A percentile compares a stretch with the other conserved stretches of the same genome.
These are phyloP conservation scores for Propsilocerus akamusi DNA, from an alignment of 1,140 invertebrate species.

Conservation along the genomic window DNA sequence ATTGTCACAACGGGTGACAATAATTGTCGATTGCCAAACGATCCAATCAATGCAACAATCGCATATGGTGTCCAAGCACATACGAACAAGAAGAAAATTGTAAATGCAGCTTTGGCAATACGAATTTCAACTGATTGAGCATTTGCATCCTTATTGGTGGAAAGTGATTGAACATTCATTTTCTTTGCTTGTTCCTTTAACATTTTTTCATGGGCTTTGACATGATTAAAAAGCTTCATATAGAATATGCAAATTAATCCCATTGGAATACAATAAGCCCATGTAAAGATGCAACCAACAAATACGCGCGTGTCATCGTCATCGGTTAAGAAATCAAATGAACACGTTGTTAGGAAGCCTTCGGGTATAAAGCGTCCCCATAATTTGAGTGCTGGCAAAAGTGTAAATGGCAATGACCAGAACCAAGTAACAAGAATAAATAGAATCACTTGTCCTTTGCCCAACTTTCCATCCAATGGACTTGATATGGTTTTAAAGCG, in stretches of 20 bases:
- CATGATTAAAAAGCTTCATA: conserved; percentile 44
- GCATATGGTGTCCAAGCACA: conserved; percentile 58
- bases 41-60: conserved; percentile 47
- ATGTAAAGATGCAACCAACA: conserved; percentile 43
- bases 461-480: conserved; percentile 51
- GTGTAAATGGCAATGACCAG: conserved; percentile 47
- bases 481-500: conserved; percentile 58
- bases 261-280: conserved; percentile 50
- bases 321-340: conserved; percentile 52
- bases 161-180: conserved; percentile 61
- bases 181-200: conserved; percentile 59
- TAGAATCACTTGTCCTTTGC: conserved; percentile 38
- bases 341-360: conserved; percentile 57
- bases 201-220: conserved; percentile 53
- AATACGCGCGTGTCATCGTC: conserved; percentile 47
- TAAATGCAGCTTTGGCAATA: conserved; percentile 58
- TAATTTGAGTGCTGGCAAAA: conserved; percentile 40
- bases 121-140: conserved; percentile 45
- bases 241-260: conserved; percentile 47
- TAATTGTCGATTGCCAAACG: conserved; percentile 45
- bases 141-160: conserved; percentile 44
- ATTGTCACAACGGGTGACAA: conserved; percentile 50
- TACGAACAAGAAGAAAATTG: conserved; percentile 54
- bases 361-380: conserved; percentile 54
- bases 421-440: conserved; percentile 46